phyloP scores from a whole-genome alignment of 2,888 invertebrate genomes.

The Phortica okadai region DNA sequence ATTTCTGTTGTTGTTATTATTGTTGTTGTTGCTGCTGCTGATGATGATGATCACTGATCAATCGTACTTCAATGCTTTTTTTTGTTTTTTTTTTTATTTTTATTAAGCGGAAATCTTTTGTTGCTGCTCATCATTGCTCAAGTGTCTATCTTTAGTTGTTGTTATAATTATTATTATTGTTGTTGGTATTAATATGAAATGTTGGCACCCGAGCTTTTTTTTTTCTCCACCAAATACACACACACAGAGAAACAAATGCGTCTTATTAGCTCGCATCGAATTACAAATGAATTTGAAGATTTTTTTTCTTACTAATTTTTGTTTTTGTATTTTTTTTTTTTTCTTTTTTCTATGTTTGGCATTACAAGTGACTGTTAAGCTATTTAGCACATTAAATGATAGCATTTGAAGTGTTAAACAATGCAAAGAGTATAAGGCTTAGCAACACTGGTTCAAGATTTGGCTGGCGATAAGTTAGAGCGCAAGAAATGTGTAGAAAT shows the following conservation, averaged over 20 bases:
- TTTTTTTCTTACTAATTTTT: no score
- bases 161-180: not conserved
- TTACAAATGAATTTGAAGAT: not conserved
- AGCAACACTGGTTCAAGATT: no score
- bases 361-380: not conserved
- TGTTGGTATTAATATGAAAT: not conserved
- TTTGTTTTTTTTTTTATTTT: not conserved
- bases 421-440: not conserved
- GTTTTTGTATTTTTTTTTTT: not conserved
- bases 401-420: not conserved
- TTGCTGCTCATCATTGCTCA: not conserved
- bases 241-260: no score
- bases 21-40: not conserved
- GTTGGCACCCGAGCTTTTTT: not conserved
- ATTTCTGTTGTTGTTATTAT: not conserved
- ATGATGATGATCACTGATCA: conserved; percentile 16
- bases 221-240: not conserved
- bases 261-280: not conserved
- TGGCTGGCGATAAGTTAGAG: no score
- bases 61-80: not conserved
- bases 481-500: no score
- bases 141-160: not conserved
- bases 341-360: not conserved
- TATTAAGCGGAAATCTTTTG: conserved; percentile 7
- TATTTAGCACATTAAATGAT: not conserved